Base-by-base conservation (phyloP, 1,140 invertebrate genomes). In the Drosophila orosa region DNA sequence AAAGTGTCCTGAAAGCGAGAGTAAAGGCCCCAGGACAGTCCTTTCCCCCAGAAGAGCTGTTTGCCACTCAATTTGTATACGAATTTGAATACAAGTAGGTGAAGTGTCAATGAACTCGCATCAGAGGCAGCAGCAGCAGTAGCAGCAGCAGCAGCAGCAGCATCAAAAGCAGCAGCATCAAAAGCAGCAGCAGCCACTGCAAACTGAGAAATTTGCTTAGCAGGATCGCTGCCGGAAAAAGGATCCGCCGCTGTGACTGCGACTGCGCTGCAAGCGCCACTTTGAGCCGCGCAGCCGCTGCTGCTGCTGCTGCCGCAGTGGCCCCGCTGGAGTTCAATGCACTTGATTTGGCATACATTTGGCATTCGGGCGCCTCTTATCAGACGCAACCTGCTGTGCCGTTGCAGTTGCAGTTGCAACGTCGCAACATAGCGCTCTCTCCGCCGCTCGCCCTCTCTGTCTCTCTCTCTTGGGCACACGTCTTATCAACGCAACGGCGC, bases 101-200 rank as follows among this genome's bases (percentile, higher is more conserved):
- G 85, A 90, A 89, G 74, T 81, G 85, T 90, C 85, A 79, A 84
- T 90, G 85, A 90, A 90, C 85, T 89, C 85, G 80, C 84, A 74
- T 77, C 82, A 55, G 40, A 25, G 19, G 17, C 52, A 52, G 45
- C 44, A 35, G 25, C 58, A 24, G 33, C 63, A 45, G 68, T 25
- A 27, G 8, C 59, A 29, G 19, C 56, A n/a, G 10, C n/a, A 40
- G 8, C 6, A 40, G 17, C 31, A 10, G 45, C 19, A 31, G 19
- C 42, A 45, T 31, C 35, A 63, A 37, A 0, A 29, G 25, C 37
- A 45, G 24, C 40, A 24, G 12, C 12, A 31, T 5, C 6, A 12
- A 13, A 22, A 12, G 29, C 15, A 37, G 33, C 40, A 22, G 22
- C 25, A 17, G 35, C 13, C 1, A 48, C 27, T 25, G 22, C 45